A percentile compares a stretch with the other conserved stretches of the same genome.
phyloP scores from a whole-genome alignment of 2,797 vertebrate species.

The Eidolon dupreanum region DNA sequence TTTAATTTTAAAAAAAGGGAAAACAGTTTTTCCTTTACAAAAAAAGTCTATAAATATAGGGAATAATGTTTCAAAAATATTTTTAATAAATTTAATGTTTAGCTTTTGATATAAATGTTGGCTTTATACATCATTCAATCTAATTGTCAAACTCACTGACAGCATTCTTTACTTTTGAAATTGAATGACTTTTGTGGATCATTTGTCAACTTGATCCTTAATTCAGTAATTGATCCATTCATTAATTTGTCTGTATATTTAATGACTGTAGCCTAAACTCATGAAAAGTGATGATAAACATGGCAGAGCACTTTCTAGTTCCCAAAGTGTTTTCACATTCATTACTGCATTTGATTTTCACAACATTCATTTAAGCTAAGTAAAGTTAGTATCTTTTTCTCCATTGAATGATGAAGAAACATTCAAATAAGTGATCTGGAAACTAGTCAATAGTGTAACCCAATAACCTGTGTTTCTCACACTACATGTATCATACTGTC shows the following conservation, averaged over 20 bases:
- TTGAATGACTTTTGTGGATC: background rate
- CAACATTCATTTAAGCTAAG: background rate
- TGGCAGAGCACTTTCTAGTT: background rate
- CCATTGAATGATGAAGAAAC: background rate
- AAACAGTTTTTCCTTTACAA: too few species aligned
- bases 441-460: background rate
- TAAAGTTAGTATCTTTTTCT: background rate
- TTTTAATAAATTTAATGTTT: constrained; percentile 15
- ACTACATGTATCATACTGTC: background rate
- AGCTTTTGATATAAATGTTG: background rate
- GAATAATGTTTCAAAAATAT: background rate
- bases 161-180: background rate
- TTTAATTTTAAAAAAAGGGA: too few species aligned
- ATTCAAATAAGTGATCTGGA: background rate
- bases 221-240: background rate
- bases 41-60: background rate
- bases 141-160: background rate
- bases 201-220: background rate
- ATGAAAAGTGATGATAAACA: background rate
- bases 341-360: background rate
- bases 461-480: background rate
- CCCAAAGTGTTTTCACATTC: background rate
- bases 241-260: background rate
- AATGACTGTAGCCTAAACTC: background rate
- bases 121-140: background rate